Evolutionary conservation across 2,113 vertebrate species (phyloP).

Genomic region (Nipponia nippon): DNA sequence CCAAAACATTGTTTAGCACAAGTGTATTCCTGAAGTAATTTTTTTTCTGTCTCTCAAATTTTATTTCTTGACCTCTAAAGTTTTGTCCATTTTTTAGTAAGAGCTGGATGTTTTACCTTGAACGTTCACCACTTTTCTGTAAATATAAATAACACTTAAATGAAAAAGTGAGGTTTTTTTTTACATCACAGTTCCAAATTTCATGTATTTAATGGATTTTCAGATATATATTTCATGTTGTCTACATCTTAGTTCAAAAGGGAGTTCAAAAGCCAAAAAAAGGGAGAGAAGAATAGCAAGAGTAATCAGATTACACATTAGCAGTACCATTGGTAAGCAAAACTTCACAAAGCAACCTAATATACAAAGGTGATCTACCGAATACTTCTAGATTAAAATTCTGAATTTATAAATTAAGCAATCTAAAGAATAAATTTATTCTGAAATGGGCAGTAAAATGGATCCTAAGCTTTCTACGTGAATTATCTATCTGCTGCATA

Average conservation of each 20-base stretch:
- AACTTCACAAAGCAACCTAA: background rate
- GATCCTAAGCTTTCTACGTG: background rate
- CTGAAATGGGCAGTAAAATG: background rate
- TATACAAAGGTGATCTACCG: background rate
- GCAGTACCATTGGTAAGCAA: background rate
- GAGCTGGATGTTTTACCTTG: background rate
- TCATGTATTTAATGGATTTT: background rate
- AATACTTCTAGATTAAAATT: background rate
- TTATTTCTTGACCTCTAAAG: background rate
- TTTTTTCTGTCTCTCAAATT: background rate
- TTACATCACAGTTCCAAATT: background rate
- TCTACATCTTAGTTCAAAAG: background rate
- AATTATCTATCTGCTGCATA: background rate
- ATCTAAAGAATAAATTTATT: background rate
- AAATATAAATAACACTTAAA: background rate
- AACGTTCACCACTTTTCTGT: background rate
- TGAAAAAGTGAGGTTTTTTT: background rate
- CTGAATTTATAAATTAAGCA: background rate
- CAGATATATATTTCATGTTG: background rate
- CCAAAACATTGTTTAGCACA: background rate
- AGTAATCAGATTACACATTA: background rate
- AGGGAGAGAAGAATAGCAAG: background rate
- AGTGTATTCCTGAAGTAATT: background rate
- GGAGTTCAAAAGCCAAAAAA: background rate
- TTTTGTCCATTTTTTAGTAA: background rate